phyloP scores from a whole-genome alignment of 2,888 invertebrate species.

The Mylabris sibirica region DNA sequence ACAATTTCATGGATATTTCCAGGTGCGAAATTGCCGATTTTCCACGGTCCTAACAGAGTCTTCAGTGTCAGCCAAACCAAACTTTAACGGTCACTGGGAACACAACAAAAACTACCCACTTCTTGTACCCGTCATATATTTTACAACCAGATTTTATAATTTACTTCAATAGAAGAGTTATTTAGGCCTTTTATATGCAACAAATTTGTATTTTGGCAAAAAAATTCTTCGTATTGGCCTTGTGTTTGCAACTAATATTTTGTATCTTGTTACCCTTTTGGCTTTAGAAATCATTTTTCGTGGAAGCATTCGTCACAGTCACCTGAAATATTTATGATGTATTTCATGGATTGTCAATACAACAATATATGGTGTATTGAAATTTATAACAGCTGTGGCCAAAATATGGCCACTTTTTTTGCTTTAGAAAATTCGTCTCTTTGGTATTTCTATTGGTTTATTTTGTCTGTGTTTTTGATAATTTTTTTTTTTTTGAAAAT shows the following conservation, averaged over 20 bases:
- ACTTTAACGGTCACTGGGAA: not conserved
- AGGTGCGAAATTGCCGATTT: not conserved
- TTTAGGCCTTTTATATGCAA: not conserved
- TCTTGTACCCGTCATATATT: not conserved
- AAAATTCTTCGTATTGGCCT: not conserved
- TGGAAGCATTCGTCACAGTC: not conserved
- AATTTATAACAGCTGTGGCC: conserved; percentile 8
- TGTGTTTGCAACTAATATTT: not conserved
- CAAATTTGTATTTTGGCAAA: not conserved
- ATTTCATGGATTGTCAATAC: conserved; percentile 5
- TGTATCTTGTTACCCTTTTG: conserved; percentile 1
- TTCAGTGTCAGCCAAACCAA: not conserved
- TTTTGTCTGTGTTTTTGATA: too few species aligned
- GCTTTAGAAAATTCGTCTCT: not conserved
- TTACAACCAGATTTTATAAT: not conserved
- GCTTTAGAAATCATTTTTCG: conserved; percentile 1
- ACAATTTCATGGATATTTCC: not conserved
- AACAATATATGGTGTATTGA: not conserved
- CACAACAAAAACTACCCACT: not conserved
- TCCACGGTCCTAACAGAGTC: not conserved
- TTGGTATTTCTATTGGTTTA: not conserved
- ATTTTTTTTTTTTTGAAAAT: not conserved
- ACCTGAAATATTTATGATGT: not conserved
- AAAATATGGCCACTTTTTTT: not conserved
- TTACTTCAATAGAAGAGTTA: not conserved